These are phyloP conservation scores for Nothoprocta perdicaria DNA, from an alignment of 2,113 vertebrate species.

Conservation along the genomic window DNA sequence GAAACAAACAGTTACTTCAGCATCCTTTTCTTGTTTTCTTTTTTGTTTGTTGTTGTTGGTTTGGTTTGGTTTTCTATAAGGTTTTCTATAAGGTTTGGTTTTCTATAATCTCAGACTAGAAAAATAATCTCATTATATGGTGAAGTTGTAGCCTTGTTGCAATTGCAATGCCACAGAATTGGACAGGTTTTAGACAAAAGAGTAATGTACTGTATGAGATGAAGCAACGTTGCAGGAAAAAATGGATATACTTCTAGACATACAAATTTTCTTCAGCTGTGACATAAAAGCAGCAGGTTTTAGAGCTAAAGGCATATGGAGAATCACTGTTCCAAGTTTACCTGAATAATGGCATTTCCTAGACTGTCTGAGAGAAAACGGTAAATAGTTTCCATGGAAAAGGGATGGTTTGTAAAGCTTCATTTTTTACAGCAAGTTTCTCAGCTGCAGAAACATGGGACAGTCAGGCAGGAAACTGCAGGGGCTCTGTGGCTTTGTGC, in stretches of 20 bases:
- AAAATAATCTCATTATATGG: background rate
- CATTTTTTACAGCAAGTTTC: background rate
- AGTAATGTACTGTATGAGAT: background rate
- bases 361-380: background rate
- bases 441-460: background rate
- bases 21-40: background rate
- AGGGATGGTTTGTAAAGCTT: background rate
- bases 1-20: background rate
- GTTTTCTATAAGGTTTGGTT: too few relatives aligned
- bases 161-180: background rate
- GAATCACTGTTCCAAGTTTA: background rate
- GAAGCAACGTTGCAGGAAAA: background rate
- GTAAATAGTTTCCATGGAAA: background rate
- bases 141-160: background rate
- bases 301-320: background rate
- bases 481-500: background rate
- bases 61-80: too few relatives aligned
- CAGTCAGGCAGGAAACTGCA: background rate
- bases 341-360: background rate
- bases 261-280: background rate
- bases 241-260: rapidly evolving
- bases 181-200: background rate
- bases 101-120: background rate
- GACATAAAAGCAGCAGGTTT: background rate
- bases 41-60: background rate